These are phyloP conservation scores for Melanargia galathea DNA, from an alignment of 2,888 invertebrate genomes.

Conservation along the genomic window DNA sequence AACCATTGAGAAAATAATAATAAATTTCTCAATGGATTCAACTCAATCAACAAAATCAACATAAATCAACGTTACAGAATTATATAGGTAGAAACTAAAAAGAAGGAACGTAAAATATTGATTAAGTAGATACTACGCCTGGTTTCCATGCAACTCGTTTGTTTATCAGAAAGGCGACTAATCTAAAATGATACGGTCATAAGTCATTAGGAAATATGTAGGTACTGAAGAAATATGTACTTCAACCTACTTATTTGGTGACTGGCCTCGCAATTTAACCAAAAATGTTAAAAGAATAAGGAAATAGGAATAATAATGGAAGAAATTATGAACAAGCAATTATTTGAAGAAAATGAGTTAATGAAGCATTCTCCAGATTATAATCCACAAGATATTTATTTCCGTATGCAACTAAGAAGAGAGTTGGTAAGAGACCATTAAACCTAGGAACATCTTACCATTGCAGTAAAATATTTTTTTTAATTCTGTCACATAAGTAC, in stretches of 20 bases:
- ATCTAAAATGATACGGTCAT: not conserved
- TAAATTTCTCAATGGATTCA: too few relatives aligned
- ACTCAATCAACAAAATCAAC: too few relatives aligned
- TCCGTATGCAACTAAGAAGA: conserved; percentile 61
- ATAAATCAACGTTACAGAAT: not conserved
- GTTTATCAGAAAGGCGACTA: not conserved
- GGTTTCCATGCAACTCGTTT: conserved; percentile 26
- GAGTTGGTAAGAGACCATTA: conserved; percentile 50
- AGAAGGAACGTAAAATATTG: conserved; percentile 9
- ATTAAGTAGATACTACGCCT: conserved; percentile 20
- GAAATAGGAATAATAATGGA: conserved; percentile 52
- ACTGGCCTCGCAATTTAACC: not conserved
- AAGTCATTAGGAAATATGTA: too few relatives aligned
- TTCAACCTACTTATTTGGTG: too few relatives aligned
- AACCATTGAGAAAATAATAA: too few relatives aligned
- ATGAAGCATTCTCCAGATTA: conserved; percentile 60
- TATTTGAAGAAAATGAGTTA: conserved; percentile 55
- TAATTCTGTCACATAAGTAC: conserved; percentile 32
- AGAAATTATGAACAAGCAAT: conserved; percentile 59
- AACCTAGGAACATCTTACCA: not conserved
- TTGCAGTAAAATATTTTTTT: too few relatives aligned
- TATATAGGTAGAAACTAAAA: not conserved
- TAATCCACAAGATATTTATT: conserved; percentile 49
- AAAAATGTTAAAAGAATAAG: conserved; percentile 9
- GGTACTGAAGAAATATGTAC: too few relatives aligned